Evolutionary conservation across 30 jellyfish, hydroid and myxozoan genomes (phyloP), one percentile per base, ranked within the genome.

Genomic region (Turritopsis rubra): DNA sequence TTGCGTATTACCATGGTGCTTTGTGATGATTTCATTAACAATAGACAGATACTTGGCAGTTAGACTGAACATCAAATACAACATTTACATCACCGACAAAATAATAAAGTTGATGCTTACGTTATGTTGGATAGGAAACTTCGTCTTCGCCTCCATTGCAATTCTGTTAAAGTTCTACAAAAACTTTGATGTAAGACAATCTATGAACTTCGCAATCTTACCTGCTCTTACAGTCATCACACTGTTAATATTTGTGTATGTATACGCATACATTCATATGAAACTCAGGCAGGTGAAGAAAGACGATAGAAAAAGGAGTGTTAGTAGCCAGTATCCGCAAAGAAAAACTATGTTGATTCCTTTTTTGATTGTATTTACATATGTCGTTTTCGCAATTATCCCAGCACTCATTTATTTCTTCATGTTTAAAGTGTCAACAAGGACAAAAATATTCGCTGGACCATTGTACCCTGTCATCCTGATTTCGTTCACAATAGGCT

Each of bases 21-120:
- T n/a, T 27, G 17, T 68, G 22, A 68, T 68, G 28, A 27, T 68
- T 7, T 27, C 30, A 0, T 22, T 68, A 17, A 68, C 77, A 68
- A 68, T 27, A 68, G 77, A 68, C 77, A 16, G 77, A 7, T 68
- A n/a, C 77, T 19, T 68, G 31, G 30, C 77, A n/a, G 30, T 68
- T 19, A 68, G 28, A 68, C 21, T 68, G 31, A 68, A 68, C 21
- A 68, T 68, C 30, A 68, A 68, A 22, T 68, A 68, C 77, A 27
- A 9, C 0, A n/a, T 68, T n/a, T 68, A 68, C 30, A 9, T 68
- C 77, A 68, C 28, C 77, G 21, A n/a, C 9, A 68, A 19, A 16
- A 68, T 7, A n/a, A 27, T 68, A 8, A 68, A 27, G 19, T 8
- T 23, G 30, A 19, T 68, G 77, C 28, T 68, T 68, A 17, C 9